Percentiles rank a stretch among this genome's conserved stretches.
Evolutionary conservation across 2,888 invertebrate species (phyloP).

Genomic region (Germaria angustata): DNA sequence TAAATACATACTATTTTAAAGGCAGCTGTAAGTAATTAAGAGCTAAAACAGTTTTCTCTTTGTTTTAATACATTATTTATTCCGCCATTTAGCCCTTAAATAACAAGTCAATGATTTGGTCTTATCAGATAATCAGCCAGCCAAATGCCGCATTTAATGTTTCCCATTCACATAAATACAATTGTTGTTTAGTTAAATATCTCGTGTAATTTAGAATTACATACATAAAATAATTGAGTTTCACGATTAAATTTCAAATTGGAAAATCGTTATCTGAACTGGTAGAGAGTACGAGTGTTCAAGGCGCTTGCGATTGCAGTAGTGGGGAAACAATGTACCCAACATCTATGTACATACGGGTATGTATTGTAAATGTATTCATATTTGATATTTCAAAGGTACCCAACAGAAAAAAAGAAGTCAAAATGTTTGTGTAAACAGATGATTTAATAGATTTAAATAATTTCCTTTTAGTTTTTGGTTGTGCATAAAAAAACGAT

Average conservation of each 20-base stretch:
- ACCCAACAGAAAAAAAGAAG: too few relatives aligned
- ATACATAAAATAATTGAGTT: conserved; percentile 43
- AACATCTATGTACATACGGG: too few relatives aligned
- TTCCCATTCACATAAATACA: conserved; percentile 9
- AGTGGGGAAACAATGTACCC: too few relatives aligned
- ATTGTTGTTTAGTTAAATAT: background rate
- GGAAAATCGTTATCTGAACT: conserved; percentile 20
- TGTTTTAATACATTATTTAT: too few relatives aligned
- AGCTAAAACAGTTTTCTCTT: background rate
- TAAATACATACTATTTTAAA: conserved; percentile 4
- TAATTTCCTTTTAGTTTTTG: too few relatives aligned
- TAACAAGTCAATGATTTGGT: background rate
- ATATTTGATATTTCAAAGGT: too few relatives aligned
- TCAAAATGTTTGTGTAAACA: conserved; percentile 56
- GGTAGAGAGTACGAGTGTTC: background rate
- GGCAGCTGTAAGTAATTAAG: background rate
- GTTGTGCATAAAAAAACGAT: too few relatives aligned
- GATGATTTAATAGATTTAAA: conserved; percentile 41
- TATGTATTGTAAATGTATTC: too few relatives aligned
- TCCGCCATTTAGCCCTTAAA: conserved; percentile 2
- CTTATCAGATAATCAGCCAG: conserved; percentile 28
- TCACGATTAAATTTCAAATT: conserved; percentile 30
- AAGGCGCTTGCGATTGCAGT: conserved; percentile 1
- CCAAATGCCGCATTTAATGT: conserved; percentile 28
- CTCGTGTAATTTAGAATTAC: conserved; percentile 24